Base-by-base conservation (phyloP, 1,140 invertebrate species). In the Anastrepha ludens region DNA sequence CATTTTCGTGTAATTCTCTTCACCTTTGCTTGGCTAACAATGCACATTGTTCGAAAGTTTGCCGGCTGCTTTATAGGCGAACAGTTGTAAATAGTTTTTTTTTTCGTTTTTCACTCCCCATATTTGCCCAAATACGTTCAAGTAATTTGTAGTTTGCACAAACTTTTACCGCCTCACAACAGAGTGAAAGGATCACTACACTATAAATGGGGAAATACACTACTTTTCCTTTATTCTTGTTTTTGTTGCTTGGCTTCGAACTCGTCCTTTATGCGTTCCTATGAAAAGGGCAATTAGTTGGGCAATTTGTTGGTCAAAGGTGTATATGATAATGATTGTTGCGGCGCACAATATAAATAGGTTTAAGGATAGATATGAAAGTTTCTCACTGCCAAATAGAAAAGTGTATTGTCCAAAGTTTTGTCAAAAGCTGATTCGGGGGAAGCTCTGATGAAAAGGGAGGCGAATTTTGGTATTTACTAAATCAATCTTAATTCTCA, bases 231-330 rank as follows among this genome's bases (percentile, higher is more conserved):
- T 81, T 55, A 20, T 81, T 41, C 9, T n/a, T 81, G 15, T 74
- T 74, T 74, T 47, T 74, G 39, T 74, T 74, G 44, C 15, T 8
- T n/a, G 70, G 9, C 44, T 74, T 50, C 44, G 13, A 44, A 13
- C 70, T 55, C 3, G 6, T 50, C 15, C 74, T 81, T 81, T 81
- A 81, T 81, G 47, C 47, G 20, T 41, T 55, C 17, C 47, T 3
- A 81, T 81, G 74, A 81, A 81, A 81, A 81, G 47, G 8, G 17
- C 47, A 81, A 81, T 81, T 81, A 81, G 74, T 55, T 81, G 47
- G 15, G 74, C 55, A 81, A 58, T 81, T 81, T 58, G 15, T 55
- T 81, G 74, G 74, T 58, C 47, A 81, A 81, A 81, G 47, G 74
- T 58, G 47, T 41, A 15, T 55, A 81, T 81, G 74, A 81, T 29